These are phyloP conservation scores for Pachymerium ferrugineum DNA, from an alignment of 2,888 invertebrate genomes.

Conservation along the genomic window DNA sequence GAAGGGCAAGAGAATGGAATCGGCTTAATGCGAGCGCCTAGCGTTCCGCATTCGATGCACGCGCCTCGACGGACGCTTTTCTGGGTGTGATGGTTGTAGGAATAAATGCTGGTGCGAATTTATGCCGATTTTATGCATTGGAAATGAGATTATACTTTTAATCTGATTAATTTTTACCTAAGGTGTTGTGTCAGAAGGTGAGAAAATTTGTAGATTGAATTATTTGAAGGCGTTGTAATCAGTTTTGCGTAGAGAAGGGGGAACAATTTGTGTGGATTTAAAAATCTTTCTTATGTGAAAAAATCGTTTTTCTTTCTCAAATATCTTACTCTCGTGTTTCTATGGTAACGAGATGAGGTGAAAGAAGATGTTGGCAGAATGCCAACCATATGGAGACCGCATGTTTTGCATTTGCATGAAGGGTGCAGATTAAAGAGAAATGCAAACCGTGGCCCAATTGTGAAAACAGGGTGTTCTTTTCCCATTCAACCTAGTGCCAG, in stretches of 20 bases:
- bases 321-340: conserved; percentile 24
- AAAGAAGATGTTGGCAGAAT: background rate
- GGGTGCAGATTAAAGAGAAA: conserved; percentile 16
- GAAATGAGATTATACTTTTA: conserved; percentile 14
- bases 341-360: conserved; percentile 25
- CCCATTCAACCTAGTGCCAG: too few species aligned
- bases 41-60: conserved; percentile 20
- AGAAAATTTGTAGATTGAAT: background rate
- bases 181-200: conserved; percentile 6
- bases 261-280: conserved; percentile 20
- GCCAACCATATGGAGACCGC: conserved; percentile 19
- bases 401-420: conserved; percentile 18
- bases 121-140: background rate
- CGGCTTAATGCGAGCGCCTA: conserved; percentile 10
- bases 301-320: conserved; percentile 17
- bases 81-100: background rate
- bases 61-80: background rate
- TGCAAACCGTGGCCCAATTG: conserved; percentile 6
- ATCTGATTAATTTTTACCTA: conserved; percentile 12
- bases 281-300: conserved; percentile 11
- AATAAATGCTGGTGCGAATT: background rate
- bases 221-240: conserved; percentile 16
- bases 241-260: conserved; percentile 11
- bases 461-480: conserved; percentile 19
- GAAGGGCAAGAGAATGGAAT: background rate